Base-by-base conservation (phyloP, 2,113 vertebrate genomes). In the Xiphophorus maculatus region DNA sequence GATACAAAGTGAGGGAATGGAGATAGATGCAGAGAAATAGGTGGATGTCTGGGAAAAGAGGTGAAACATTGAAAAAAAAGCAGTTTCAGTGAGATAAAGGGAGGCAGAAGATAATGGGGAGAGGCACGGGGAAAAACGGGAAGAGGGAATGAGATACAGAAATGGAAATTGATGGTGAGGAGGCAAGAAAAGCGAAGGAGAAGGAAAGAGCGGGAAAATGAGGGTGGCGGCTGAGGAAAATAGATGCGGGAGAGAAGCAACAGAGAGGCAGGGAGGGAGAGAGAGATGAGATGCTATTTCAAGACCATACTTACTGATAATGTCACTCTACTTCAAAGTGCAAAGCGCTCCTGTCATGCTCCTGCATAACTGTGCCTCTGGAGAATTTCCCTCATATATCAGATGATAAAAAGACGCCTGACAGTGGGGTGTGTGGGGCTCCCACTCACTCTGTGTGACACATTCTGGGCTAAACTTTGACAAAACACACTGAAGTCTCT, bases 301-400 rank as follows among this genome's bases (percentile, higher is more conserved):
- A 90, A 93, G 92, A 90, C 88, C 81, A 87, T 89, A 84, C 91
- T 92, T 84, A 89, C 89, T 90, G 91, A 94, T 94, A 95, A 93
- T 94, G 93, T 95, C 93, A 92, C 90, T 93, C 90, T 86, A 90
- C 94, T 93, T 93, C 93, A 94, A 94, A 94, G 92, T 90, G 92
- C 90, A 92, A 92, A 93, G 90, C 88, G 80, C 81, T 89, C 73
- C 88, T 91, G 89, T 91, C 91, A 91, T 85, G 87, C 87, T 90
- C 86, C 88, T 85, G 90, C 84, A 58, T 79, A 84, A 77, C 81
- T 79, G 76, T 66, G 83, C 82, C 92, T 85, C 91, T 82, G 78
- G 92, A 94, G 93, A 89, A 87, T 92, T 88, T 83, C 82, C 51
- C 84, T 83, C 83, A 83, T 71, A 91, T 93, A 93, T 94, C 88